phyloP scores from a whole-genome alignment of 2,888 invertebrate species.

The Celastrina argiolus region DNA sequence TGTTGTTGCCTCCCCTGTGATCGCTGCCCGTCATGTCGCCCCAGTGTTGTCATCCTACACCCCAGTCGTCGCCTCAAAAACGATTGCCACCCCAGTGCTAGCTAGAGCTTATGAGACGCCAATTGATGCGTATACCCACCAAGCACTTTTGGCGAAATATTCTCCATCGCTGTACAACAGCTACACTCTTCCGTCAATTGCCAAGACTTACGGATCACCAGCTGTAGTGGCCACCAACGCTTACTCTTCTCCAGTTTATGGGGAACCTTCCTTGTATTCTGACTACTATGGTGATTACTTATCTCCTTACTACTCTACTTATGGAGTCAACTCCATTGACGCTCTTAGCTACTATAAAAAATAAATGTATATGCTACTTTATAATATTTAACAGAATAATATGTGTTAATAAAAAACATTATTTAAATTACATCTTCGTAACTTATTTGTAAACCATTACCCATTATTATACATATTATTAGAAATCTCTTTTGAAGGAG shows the following conservation, averaged over 20 bases:
- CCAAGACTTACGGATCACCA: slow-evolving; percentile 22
- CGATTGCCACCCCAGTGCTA: background rate
- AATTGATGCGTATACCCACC: background rate
- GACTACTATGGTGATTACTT: slow-evolving; percentile 2
- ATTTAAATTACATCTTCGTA: too few species aligned
- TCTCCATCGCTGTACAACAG: background rate
- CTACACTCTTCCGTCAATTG: background rate
- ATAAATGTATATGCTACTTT: background rate
- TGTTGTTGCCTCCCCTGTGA: slow-evolving; percentile 34
- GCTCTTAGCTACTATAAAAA: slow-evolving; percentile 7
- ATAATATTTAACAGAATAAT: background rate
- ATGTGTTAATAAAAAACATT: background rate
- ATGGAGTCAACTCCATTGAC: background rate
- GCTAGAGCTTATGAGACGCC: background rate
- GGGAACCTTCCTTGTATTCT: background rate
- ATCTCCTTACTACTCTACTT: background rate
- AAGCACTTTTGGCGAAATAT: background rate
- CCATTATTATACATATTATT: too few species aligned
- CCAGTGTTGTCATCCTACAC: background rate
- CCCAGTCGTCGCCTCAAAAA: slow-evolving; percentile 25
- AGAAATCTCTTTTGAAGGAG: too few species aligned
- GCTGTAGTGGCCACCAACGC: slow-evolving; percentile 16
- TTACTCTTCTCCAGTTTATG: background rate
- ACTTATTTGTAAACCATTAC: background rate
- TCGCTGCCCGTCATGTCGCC: slow-evolving; percentile 22